These are phyloP conservation scores for Kryptolebias marmoratus DNA, from an alignment of 2,113 vertebrate species.

Conservation along the genomic window DNA sequence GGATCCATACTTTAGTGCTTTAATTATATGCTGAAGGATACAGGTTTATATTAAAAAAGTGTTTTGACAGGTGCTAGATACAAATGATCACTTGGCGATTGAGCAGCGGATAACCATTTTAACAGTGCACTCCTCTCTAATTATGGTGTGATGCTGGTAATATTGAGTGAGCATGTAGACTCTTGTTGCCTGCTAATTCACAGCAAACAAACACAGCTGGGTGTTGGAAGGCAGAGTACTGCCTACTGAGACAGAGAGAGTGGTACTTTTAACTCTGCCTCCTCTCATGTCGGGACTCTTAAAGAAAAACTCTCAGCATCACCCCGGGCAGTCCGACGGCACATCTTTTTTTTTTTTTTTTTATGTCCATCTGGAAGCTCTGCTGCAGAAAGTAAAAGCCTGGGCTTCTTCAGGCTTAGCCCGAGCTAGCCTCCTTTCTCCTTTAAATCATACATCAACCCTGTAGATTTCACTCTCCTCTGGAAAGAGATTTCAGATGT, in stretches of 20 bases:
- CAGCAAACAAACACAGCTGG: conserved; percentile 82
- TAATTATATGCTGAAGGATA: conserved; percentile 5
- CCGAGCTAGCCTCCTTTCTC: background rate
- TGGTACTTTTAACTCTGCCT: conserved; percentile 46
- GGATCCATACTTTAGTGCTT: conserved; percentile 7
- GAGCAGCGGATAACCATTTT: conserved; percentile 62
- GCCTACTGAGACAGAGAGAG: conserved; percentile 61
- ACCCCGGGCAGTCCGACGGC: conserved; percentile 21
- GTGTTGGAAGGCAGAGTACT: conserved; percentile 63
- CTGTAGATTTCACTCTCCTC: background rate
- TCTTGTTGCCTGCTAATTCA: conserved; percentile 78
- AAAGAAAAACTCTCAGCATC: conserved; percentile 39
- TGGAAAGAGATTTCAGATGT: background rate
- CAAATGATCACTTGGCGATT: conserved; percentile 56
- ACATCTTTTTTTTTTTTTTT: conserved; percentile 30
- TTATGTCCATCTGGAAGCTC: conserved; percentile 20
- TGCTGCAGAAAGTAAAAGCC: background rate
- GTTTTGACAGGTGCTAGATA: conserved; percentile 58
- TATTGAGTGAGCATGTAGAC: conserved; percentile 69
- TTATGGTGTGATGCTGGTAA: conserved; percentile 73
- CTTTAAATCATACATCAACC: background rate
- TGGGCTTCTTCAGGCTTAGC: background rate
- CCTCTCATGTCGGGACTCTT: conserved; percentile 48
- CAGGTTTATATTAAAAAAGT: conserved; percentile 30
- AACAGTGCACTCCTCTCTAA: conserved; percentile 73